phyloP scores from a whole-genome alignment of 2,888 invertebrate genomes.

The Uropetala carovei region DNA sequence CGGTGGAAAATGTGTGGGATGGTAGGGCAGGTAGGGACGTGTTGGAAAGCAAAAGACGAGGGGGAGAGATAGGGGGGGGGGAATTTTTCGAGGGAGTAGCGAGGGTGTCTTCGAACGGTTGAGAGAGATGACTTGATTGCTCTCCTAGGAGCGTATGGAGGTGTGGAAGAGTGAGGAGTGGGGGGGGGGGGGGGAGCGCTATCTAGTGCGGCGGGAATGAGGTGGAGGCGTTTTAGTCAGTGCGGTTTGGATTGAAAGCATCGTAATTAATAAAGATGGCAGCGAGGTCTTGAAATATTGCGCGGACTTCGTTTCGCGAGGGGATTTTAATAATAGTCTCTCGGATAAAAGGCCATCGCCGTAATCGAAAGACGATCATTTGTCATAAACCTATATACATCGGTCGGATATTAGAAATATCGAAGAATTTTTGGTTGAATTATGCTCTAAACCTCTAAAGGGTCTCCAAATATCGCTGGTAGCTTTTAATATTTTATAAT shows the following conservation, averaged over 20 bases:
- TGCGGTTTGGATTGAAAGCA: not conserved
- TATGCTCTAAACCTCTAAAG: too few relatives aligned
- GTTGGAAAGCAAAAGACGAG: too few relatives aligned
- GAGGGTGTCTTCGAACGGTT: conserved; percentile 13
- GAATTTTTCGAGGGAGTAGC: not conserved
- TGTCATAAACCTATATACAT: too few relatives aligned
- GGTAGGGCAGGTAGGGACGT: too few relatives aligned
- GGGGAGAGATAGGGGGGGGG: not conserved
- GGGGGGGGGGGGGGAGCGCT: not conserved
- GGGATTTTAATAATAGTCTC: too few relatives aligned
- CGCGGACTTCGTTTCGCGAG: too few relatives aligned
- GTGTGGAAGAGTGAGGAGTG: not conserved
- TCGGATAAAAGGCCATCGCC: too few relatives aligned
- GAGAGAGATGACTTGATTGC: conserved; percentile 19
- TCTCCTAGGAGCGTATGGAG: conserved; percentile 24
- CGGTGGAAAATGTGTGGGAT: not conserved
- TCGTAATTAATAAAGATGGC: not conserved
- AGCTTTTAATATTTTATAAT: too few relatives aligned
- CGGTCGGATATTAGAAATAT: too few relatives aligned
- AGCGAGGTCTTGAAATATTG: not conserved
- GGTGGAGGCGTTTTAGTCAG: not conserved
- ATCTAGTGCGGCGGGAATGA: not conserved
- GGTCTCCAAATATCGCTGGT: too few relatives aligned
- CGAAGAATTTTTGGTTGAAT: too few relatives aligned
- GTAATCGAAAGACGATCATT: too few relatives aligned